Evolutionary conservation across 2,888 invertebrate species (phyloP).

Genomic region (Acanthococcus lagerstroemiae): DNA sequence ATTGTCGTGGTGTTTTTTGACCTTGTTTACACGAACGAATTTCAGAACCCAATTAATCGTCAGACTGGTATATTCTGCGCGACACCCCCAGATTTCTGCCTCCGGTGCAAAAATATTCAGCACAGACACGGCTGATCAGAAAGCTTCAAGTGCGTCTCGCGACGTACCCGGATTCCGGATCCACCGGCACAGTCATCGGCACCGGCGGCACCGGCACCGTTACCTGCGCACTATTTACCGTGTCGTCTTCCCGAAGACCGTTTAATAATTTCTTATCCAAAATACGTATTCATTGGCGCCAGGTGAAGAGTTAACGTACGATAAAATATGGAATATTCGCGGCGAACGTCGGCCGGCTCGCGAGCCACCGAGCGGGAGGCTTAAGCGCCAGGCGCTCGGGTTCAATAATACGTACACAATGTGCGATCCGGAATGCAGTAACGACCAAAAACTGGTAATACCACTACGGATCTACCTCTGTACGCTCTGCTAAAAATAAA

Average conservation of each 20-base stretch:
- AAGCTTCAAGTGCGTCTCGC: neutral
- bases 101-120: neutral
- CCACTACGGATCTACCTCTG: too few relatives aligned
- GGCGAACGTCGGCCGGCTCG: neutral
- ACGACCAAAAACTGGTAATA: too few relatives aligned
- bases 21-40: too few relatives aligned
- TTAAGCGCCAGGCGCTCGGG: constrained; percentile 19
- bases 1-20: too few relatives aligned
- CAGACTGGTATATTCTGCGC: too few relatives aligned
- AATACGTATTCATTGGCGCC: neutral
- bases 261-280: too few relatives aligned
- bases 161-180: neutral
- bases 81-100: too few relatives aligned
- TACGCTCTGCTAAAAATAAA: too few relatives aligned
- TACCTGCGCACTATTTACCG: neutral
- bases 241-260: too few relatives aligned
- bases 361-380: neutral
- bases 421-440: constrained; percentile 20
- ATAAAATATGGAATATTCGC: neutral
- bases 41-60: too few relatives aligned
- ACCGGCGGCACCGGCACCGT: too few relatives aligned
- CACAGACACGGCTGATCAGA: neutral
- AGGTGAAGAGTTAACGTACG: neutral
- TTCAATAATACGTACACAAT: constrained; percentile 11
- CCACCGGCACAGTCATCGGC: too few relatives aligned